A percentile compares a stretch with the other conserved stretches of the same genome.
Evolutionary conservation across 2,888 invertebrate species (phyloP).

Genomic region (Amphimallon solstitiale): DNA sequence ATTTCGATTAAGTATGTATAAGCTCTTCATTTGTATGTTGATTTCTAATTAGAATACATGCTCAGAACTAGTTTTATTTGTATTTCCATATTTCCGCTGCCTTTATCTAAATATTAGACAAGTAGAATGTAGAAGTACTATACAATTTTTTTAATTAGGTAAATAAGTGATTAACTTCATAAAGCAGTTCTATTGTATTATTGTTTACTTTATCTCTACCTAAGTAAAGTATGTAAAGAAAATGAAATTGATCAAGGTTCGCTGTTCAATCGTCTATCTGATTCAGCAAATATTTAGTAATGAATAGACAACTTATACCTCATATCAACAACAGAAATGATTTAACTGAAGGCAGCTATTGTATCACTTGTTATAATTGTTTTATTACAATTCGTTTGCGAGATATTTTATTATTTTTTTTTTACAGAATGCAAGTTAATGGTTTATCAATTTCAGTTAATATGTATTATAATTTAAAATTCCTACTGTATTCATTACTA

Average conservation of each 20-base stretch:
- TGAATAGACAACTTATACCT: background rate
- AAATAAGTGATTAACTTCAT: background rate
- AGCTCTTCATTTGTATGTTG: no score
- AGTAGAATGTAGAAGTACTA: no score
- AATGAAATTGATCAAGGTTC: slow-evolving; percentile 1
- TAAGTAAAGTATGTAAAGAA: background rate
- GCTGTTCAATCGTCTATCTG: background rate
- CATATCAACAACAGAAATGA: background rate
- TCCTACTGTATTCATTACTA: no score
- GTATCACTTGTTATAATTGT: background rate
- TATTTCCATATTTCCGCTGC: no score
- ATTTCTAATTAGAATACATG: no score
- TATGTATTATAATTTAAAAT: no score
- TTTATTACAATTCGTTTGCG: background rate
- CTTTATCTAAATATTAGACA: no score
- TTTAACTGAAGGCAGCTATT: background rate
- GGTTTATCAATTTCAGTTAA: background rate
- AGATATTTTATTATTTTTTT: background rate
- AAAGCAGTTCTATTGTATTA: slow-evolving; percentile 2
- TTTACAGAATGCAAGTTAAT: background rate
- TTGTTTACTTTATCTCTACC: background rate
- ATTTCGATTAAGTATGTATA: no score
- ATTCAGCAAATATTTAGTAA: background rate
- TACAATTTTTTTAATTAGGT: no score
- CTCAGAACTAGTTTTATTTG: no score